phyloP scores from a whole-genome alignment of 2,888 invertebrate species.

The Epinotia brunnichana region DNA sequence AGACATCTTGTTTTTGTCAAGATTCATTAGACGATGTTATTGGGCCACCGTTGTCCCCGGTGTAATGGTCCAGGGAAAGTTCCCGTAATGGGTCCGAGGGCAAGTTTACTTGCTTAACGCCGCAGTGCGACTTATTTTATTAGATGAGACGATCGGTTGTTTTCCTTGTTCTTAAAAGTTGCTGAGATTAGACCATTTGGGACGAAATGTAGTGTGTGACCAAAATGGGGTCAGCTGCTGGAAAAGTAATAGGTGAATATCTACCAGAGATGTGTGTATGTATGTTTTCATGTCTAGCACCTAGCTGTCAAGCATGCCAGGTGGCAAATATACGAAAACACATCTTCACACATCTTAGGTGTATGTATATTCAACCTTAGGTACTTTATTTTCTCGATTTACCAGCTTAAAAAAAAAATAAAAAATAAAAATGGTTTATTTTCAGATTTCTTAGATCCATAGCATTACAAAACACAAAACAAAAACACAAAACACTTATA shows the following conservation, averaged over 20 bases:
- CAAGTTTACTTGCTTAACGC: slow-evolving; percentile 22
- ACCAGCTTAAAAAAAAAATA: no score
- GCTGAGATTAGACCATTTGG: not conserved
- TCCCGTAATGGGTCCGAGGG: slow-evolving; percentile 13
- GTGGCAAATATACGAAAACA: no score
- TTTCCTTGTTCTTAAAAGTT: slow-evolving; percentile 15
- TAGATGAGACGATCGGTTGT: slow-evolving; percentile 13
- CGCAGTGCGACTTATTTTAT: slow-evolving; percentile 31
- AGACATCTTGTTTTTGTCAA: slow-evolving; percentile 57
- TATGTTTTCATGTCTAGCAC: no score
- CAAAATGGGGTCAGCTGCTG: not conserved
- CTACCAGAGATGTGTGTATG: no score
- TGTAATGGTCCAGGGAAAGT: slow-evolving; percentile 50
- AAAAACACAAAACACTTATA: no score
- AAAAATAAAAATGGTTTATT: no score
- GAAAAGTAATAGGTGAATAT: not conserved
- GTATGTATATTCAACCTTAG: no score
- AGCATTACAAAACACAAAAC: no score
- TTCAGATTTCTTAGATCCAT: no score
- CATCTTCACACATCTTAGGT: no score
- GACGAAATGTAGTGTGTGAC: not conserved
- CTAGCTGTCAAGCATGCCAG: no score
- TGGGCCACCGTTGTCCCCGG: slow-evolving; percentile 49
- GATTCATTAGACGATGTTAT: slow-evolving; percentile 68
- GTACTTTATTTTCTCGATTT: no score